These are phyloP conservation scores for human (Homo sapiens) DNA, from an alignment of 2,113 vertebrate genomes.

Conservation along the genomic window GRCh38 chr17:77773001-77773500, in stretches of 20 bases:
- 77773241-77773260: accelerated
- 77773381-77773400: not conserved
- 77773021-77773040: not conserved
- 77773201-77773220: too few species aligned
- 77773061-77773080: not conserved
- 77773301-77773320: not conserved
- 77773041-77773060: not conserved
- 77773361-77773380: not conserved
- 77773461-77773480: too few species aligned
- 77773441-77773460: too few species aligned
- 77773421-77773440: too few species aligned
- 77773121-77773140: accelerated
- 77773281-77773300: too few species aligned
- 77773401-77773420: not conserved
- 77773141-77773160: not conserved
- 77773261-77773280: not conserved
- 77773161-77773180: not conserved
- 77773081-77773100: not conserved
- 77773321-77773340: not conserved
- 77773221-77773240: accelerated
- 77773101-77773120: accelerated
- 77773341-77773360: not conserved
- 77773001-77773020: accelerated
- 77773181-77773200: not conserved
- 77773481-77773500: too few species aligned